Evolutionary conservation across 2,113 vertebrate species (phyloP).

Genomic region (Brachypteracias leptosomus): DNA sequence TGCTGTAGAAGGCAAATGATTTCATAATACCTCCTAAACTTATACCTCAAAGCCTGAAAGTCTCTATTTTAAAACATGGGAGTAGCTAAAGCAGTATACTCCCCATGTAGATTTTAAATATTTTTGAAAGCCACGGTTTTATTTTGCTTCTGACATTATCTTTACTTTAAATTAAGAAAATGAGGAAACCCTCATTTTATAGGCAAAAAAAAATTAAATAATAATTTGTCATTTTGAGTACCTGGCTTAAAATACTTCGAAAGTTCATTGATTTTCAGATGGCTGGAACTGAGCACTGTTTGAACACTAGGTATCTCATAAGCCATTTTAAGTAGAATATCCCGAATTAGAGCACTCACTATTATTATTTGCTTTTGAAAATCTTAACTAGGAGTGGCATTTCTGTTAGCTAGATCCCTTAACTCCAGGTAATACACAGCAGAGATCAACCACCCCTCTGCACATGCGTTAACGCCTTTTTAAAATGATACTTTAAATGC

Average conservation of each 20-base stretch:
- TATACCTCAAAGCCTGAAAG: neutral
- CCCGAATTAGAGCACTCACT: neutral
- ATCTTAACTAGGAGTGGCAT: neutral
- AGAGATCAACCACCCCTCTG: neutral
- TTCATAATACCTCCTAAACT: neutral
- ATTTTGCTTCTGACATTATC: neutral
- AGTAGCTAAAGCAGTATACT: neutral
- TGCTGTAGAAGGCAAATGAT: neutral
- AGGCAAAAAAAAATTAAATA: neutral
- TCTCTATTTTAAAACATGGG: neutral
- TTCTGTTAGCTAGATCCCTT: neutral
- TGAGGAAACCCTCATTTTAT: neutral
- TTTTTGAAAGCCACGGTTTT: neutral
- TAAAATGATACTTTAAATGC: neutral
- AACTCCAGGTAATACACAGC: neutral
- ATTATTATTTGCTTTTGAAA: neutral
- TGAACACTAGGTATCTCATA: neutral
- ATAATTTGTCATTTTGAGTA: neutral
- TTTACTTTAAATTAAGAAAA: neutral
- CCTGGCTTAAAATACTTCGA: neutral
- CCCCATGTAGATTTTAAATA: neutral
- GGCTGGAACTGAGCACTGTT: neutral
- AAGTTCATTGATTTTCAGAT: neutral
- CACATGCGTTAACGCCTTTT: neutral
- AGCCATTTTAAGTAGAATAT: neutral